phyloP scores from a whole-genome alignment of 2,113 vertebrate species.

The Perca flavescens region DNA sequence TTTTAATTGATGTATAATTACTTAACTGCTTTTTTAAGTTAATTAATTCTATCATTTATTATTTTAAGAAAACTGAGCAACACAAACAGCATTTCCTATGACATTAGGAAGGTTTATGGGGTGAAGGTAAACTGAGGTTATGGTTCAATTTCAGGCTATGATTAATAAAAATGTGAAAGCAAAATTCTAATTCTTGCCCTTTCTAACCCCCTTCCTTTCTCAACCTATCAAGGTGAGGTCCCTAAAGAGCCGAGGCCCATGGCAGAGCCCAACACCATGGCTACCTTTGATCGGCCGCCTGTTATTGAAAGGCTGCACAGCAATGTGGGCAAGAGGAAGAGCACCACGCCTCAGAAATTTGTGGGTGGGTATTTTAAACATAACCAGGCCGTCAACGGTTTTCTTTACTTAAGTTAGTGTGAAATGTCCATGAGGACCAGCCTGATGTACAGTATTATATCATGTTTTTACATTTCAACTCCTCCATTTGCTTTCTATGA shows the following conservation, averaged over 20 bases:
- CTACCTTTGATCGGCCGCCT: slow-evolving; percentile 94
- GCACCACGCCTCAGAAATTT: slow-evolving; percentile 99
- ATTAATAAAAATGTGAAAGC: not conserved
- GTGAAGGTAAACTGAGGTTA: not conserved
- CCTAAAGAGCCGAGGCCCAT: slow-evolving; percentile 91
- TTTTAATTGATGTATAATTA: not conserved
- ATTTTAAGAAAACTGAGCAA: not conserved
- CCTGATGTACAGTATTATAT: not conserved
- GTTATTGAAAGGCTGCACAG: slow-evolving; percentile 96
- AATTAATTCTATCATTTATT: not conserved
- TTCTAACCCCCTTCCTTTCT: slow-evolving; percentile 21
- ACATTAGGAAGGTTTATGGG: not conserved
- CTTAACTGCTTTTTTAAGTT: not conserved
- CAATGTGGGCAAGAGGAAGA: slow-evolving; percentile 98
- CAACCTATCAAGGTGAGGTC: slow-evolving; percentile 88
- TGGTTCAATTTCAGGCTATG: too few species aligned
- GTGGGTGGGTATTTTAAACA: slow-evolving; percentile 89
- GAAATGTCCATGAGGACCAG: not conserved
- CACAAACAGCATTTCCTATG: not conserved
- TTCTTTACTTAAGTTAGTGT: not conserved
- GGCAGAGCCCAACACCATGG: slow-evolving; percentile 90
- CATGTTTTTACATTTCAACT: not conserved
- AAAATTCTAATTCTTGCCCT: not conserved
- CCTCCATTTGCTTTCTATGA: not conserved
- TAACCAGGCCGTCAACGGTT: not conserved